These are phyloP conservation scores for Tetrao urogallus DNA, from an alignment of 2,113 vertebrate genomes.

Conservation along the genomic window DNA sequence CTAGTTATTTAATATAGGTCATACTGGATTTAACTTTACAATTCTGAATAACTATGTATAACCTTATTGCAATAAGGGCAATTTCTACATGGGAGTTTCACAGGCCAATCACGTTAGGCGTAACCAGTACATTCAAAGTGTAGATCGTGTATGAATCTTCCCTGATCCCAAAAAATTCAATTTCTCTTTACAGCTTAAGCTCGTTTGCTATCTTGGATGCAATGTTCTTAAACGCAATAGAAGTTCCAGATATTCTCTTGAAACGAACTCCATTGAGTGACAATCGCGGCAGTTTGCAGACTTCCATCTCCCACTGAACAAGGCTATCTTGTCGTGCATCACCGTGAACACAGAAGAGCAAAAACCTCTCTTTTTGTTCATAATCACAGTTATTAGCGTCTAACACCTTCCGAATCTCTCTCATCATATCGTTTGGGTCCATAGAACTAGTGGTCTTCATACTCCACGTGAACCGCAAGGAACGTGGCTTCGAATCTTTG, in stretches of 20 bases:
- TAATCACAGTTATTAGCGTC: conserved; percentile 98
- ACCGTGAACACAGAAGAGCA: conserved; percentile 98
- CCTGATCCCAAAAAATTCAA: conserved; percentile 77
- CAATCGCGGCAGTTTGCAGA: conserved; percentile 94
- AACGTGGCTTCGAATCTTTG: conserved; percentile 94
- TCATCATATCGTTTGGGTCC: conserved; percentile 98
- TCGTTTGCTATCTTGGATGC: conserved; percentile 98
- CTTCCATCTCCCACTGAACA: conserved; percentile 98
- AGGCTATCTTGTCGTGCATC: conserved; percentile 95
- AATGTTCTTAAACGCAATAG: conserved; percentile 98
- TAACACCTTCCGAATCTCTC: conserved; percentile 95
- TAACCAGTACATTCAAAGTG: conserved; percentile 88
- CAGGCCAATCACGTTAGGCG: conserved; percentile 76
- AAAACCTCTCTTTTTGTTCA: conserved; percentile 95
- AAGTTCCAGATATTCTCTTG: conserved; percentile 97
- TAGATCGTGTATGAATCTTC: conserved; percentile 79
- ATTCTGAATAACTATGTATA: conserved; percentile 87
- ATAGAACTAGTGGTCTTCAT: conserved; percentile 99
- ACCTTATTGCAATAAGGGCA: conserved; percentile 91
- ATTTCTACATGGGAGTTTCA: conserved; percentile 81
- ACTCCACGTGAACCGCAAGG: conserved; percentile 96
- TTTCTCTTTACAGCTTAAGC: conserved; percentile 92
- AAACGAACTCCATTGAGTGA: conserved; percentile 96
- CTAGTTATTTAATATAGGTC: conserved; percentile 82
- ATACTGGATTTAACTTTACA: conserved; percentile 84